Conservation (phyloP, 2,113 vertebrate species). For the Eretmochelys imbricata region DNA sequence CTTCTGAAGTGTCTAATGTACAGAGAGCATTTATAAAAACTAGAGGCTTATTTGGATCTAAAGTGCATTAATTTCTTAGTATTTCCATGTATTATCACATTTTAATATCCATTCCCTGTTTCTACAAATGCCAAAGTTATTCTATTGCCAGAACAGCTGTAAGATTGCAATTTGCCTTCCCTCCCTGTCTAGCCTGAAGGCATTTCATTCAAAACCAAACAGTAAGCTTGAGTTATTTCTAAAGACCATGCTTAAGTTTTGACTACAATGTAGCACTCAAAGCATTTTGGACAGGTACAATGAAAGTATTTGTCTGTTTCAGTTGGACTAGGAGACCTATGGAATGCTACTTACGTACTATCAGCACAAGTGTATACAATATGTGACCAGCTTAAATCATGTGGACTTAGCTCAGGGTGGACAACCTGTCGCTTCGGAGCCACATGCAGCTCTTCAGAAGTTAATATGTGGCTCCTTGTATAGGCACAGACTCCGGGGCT, state of each 20-base stretch:
- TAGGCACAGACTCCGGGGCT: too few species aligned
- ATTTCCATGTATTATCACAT: background rate
- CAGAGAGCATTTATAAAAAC: background rate
- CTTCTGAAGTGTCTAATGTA: background rate
- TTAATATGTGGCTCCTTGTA: too few species aligned
- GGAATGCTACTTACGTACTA: background rate
- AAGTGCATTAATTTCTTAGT: background rate
- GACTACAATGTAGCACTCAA: background rate
- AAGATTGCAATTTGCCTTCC: slow-evolving; percentile 20
- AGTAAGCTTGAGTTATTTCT: background rate
- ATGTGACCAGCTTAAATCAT: background rate
- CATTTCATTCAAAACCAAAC: slow-evolving; percentile 18
- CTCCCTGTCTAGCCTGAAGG: background rate
- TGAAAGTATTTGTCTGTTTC: fast-evolving
- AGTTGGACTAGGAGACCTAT: background rate
- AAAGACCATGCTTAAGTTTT: slow-evolving; percentile 27
- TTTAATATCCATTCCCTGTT: background rate
- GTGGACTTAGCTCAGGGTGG: background rate
- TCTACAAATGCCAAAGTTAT: background rate
- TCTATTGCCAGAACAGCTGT: slow-evolving; percentile 14
- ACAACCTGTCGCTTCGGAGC: too few species aligned
- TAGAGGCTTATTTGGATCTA: background rate
- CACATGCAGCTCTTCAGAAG: too few species aligned
- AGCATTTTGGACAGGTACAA: background rate
- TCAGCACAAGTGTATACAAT: background rate